These are phyloP conservation scores for Cherax destructor DNA, from an alignment of 1,140 invertebrate genomes.

Conservation along the genomic window DNA sequence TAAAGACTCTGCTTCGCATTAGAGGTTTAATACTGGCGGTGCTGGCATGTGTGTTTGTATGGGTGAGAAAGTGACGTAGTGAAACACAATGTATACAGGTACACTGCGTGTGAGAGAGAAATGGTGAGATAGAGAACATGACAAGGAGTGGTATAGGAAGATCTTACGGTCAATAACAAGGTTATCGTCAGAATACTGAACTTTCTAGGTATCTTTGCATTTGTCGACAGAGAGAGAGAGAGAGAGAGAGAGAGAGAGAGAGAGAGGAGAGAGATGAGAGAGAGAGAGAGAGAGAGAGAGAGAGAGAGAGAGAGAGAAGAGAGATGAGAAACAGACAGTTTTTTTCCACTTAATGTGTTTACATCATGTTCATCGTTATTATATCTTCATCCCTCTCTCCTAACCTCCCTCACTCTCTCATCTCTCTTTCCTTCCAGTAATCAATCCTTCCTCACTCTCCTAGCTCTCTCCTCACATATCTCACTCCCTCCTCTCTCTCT, in stretches of 20 bases:
- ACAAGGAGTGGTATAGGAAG: no score
- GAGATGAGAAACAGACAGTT: background rate
- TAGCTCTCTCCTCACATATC: background rate
- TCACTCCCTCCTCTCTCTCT: background rate
- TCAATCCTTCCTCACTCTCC: background rate
- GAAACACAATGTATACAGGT: background rate
- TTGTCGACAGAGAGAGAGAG: background rate
- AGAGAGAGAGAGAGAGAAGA: slow-evolving; percentile 13
- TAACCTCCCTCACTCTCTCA: background rate
- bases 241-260: slow-evolving; percentile 22
- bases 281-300: background rate
- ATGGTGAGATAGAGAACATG: no score
- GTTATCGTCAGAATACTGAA: no score
- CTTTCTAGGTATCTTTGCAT: no score
- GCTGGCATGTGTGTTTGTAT: no score
- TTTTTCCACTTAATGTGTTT: background rate
- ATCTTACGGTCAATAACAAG: no score
- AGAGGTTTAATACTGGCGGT: no score
- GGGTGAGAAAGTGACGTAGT: no score
- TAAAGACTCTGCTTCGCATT: no score
- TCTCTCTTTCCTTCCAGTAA: background rate
- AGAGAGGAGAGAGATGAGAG: background rate
- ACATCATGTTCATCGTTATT: background rate
- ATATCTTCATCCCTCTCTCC: background rate
- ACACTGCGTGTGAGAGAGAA: background rate